Evolutionary conservation across 1,140 invertebrate species (phyloP).

Genomic region (Heliconius himera): DNA sequence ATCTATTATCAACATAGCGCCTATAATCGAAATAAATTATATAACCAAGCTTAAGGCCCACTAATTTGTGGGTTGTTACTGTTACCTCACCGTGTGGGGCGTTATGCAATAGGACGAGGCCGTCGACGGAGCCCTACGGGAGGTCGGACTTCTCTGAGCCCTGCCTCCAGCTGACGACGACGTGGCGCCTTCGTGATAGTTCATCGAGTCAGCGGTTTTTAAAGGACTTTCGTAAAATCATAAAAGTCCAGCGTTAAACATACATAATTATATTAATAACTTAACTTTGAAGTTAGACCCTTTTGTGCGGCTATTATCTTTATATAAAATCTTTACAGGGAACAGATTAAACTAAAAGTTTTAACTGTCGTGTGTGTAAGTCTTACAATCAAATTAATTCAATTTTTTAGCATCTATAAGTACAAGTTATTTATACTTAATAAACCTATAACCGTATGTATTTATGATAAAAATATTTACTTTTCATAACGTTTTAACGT

Average conservation of each 20-base stretch:
- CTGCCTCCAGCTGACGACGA: constrained; percentile 27
- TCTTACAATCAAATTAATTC: neutral
- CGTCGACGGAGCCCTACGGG: constrained; percentile 73
- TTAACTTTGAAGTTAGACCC: neutral
- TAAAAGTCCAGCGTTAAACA: neutral
- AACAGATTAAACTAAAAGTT: constrained; percentile 6
- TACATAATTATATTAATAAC: neutral
- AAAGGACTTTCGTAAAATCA: constrained; percentile 6
- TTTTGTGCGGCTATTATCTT: neutral
- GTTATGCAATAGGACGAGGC: constrained; percentile 72
- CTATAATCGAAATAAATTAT: too few species aligned
- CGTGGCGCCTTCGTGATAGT: constrained; percentile 21
- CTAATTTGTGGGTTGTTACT: constrained; percentile 17
- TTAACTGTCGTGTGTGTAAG: neutral
- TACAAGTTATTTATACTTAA: neutral
- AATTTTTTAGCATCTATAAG: neutral
- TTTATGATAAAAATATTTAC: neutral
- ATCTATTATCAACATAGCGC: too few species aligned
- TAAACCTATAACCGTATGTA: neutral
- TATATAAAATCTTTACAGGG: constrained; percentile 14
- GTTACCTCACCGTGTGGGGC: constrained; percentile 34
- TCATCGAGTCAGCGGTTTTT: constrained; percentile 22
- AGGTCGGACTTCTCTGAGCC: constrained; percentile 71
- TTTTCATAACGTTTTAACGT: neutral
- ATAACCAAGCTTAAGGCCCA: neutral